Base-by-base conservation (phyloP, 1,140 invertebrate genomes). In the Anastatus disparis region DNA sequence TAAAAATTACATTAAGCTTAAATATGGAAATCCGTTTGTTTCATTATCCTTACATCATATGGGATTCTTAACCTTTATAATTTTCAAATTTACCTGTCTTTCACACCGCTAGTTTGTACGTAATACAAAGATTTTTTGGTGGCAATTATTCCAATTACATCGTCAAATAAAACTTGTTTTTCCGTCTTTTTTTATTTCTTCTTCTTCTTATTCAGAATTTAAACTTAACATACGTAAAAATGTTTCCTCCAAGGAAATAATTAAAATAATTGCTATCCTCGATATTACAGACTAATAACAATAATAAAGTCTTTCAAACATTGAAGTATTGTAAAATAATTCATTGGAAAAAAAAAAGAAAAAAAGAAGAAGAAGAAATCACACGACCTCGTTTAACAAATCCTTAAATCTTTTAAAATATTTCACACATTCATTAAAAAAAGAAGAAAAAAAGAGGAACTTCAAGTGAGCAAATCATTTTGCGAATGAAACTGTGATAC, bases 341-440 rank as follows among this genome's bases (percentile, higher is more conserved):
- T n/a, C n/a, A n/a, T n/a, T n/a, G n/a, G n/a, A n/a, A n/a, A n/a
- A n/a, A n/a, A n/a, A n/a, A n/a, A n/a, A 7, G n/a, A 35, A 17
- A 59, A 20, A 26, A 17, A 26, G 3, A 48, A 0, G 7, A 35
- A 63, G 17, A 24, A 24, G 2, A 50, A 20, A 20, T 46, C 38
- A 12, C 52, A 65, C 50, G 48, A 40, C n/a, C n/a, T n/a, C n/a
- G n/a, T 53, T 27, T n/a, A 50, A 50, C 59, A 13, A 7, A 4
- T 9, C 50, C 26, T 40, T 50, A 44, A n/a, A 35, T 22, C 17
- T 17, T 31, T 31, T 35, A 63, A 46, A 61, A 15, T 13, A 27
- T 8, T 46, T 46, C 40, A 35, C 27, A 58, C 31, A 35, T 59
- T 68, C 65, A 68, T 68, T 48, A 59, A 48, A 44, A 9, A 31